Evolutionary conservation across 1,140 invertebrate species (phyloP).

Genomic region (Dendrolimus punctatus): DNA sequence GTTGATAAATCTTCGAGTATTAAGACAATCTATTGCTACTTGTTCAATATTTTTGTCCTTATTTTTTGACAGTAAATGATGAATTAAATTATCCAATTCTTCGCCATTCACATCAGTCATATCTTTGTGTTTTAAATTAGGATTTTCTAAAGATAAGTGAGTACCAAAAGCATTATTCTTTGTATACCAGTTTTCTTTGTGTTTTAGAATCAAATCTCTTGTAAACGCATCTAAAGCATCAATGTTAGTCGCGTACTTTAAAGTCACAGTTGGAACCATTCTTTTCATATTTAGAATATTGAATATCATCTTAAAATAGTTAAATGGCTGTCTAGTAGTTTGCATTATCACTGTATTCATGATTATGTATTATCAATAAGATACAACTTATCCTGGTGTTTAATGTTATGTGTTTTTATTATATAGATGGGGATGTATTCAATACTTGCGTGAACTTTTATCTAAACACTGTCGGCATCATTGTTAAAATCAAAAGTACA

Average conservation of each 20-base stretch:
- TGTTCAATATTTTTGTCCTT: constrained; percentile 33
- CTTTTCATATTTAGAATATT: constrained; percentile 11
- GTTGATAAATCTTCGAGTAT: constrained; percentile 28
- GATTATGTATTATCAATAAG: too few species aligned
- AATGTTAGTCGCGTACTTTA: constrained; percentile 18
- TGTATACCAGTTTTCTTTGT: constrained; percentile 17
- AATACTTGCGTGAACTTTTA: too few species aligned
- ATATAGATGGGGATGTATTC: too few species aligned
- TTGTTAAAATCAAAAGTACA: too few species aligned
- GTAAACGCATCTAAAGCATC: constrained; percentile 30
- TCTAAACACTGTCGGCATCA: too few species aligned
- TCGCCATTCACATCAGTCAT: constrained; percentile 7
- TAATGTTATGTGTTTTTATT: too few species aligned
- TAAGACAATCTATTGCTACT: constrained; percentile 31
- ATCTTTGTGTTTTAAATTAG: background rate
- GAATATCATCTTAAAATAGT: constrained; percentile 18
- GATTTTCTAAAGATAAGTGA: background rate
- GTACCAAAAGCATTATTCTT: constrained; percentile 10
- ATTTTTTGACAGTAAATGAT: constrained; percentile 31
- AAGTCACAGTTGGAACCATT: constrained; percentile 4
- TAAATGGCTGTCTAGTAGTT: constrained; percentile 16
- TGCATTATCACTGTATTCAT: constrained; percentile 10
- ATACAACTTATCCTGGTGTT: too few species aligned
- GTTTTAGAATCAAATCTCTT: constrained; percentile 24
- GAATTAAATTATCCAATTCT: constrained; percentile 30